A percentile compares a stretch with the other conserved stretches of the same genome.
Evolutionary conservation across 2,797 vertebrate species (phyloP).

Genomic region (Melanotaenia parkinsoni): DNA sequence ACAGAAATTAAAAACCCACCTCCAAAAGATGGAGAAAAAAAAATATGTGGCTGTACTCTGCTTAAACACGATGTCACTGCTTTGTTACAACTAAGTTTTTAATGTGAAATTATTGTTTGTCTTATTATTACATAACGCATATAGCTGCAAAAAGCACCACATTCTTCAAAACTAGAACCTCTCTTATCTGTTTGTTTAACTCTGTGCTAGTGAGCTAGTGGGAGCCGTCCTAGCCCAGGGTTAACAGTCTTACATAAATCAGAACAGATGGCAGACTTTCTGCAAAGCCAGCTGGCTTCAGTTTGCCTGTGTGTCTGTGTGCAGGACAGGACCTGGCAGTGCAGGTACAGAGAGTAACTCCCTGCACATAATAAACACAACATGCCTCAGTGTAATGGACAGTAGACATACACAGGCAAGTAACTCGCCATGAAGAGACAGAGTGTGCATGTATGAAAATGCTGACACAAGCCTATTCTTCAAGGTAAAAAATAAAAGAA

Average conservation of each 20-base stretch:
- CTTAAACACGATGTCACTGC: background rate
- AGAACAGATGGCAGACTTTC: constrained; percentile 78
- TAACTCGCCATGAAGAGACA: constrained; percentile 45
- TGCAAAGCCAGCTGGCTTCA: constrained; percentile 83
- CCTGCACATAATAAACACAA: constrained; percentile 69
- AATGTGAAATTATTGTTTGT: constrained; percentile 5
- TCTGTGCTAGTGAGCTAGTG: constrained; percentile 56
- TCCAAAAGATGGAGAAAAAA: too few species aligned
- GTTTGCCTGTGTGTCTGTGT: constrained; percentile 75
- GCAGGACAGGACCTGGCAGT: constrained; percentile 72
- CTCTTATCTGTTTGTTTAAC: constrained; percentile 52
- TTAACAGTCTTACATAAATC: constrained; percentile 83
- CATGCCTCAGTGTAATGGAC: constrained; percentile 54
- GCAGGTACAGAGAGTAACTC: constrained; percentile 75
- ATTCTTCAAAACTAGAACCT: constrained; percentile 14
- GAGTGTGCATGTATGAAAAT: constrained; percentile 20
- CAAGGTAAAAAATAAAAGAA: constrained; percentile 25
- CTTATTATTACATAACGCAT: constrained; percentile 7
- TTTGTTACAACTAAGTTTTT: background rate
- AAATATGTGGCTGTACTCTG: background rate
- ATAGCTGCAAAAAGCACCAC: constrained; percentile 4
- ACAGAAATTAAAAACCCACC: background rate
- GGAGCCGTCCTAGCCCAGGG: constrained; percentile 69
- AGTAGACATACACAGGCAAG: constrained; percentile 46
- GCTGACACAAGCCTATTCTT: constrained; percentile 38